A percentile compares a stretch with the other conserved stretches of the same genome.
phyloP scores from a whole-genome alignment of 2,888 invertebrate genomes.

The Trachelus iudaicus region DNA sequence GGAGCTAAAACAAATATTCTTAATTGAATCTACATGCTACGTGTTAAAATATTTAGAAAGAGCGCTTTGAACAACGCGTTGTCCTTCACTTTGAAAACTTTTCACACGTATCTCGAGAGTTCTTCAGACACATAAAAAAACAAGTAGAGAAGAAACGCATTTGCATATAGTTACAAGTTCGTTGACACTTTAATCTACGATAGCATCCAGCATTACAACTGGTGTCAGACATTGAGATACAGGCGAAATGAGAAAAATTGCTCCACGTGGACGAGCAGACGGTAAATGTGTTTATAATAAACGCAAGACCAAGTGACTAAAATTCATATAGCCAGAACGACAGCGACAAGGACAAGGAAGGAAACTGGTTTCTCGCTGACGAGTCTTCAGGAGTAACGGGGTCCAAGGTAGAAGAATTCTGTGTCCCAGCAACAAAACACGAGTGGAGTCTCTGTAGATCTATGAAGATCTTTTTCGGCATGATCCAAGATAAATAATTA shows the following conservation, averaged over 20 bases:
- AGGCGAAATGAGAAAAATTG: neutral
- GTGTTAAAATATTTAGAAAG: neutral
- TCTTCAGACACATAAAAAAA: neutral
- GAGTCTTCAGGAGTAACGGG: neutral
- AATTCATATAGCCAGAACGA: neutral
- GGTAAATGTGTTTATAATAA: neutral
- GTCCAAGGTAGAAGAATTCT: neutral
- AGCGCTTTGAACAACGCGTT: neutral
- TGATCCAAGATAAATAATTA: neutral
- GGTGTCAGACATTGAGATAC: neutral
- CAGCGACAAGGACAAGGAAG: neutral
- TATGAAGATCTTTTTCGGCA: neutral
- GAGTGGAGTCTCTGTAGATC: neutral
- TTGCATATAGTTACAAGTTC: neutral
- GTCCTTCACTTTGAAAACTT: neutral
- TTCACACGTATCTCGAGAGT: neutral
- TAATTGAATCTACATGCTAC: neutral
- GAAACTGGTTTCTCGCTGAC: neutral
- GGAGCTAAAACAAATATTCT: conserved; percentile 70
- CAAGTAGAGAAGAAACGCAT: neutral
- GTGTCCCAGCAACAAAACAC: neutral
- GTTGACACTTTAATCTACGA: neutral
- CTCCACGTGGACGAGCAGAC: neutral
- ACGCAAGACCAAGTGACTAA: neutral
- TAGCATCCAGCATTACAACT: neutral